phyloP scores from a whole-genome alignment of 2,113 vertebrate species.

The Podarcis muralis region DNA sequence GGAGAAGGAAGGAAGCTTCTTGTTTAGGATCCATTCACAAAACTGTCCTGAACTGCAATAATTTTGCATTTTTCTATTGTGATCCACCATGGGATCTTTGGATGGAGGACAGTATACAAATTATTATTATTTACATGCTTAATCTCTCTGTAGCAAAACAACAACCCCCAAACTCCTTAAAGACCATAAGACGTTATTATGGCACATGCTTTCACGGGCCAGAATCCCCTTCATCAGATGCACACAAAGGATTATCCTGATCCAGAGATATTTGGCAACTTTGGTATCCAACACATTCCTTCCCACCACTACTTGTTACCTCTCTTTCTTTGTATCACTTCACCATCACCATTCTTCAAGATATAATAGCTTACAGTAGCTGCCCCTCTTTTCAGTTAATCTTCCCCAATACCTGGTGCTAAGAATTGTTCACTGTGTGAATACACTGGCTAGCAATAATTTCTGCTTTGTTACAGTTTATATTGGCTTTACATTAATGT shows the following conservation, averaged over 20 bases:
- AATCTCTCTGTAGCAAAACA: too few relatives aligned
- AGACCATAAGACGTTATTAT: too few relatives aligned
- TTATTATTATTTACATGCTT: too few relatives aligned
- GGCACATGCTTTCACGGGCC: too few relatives aligned
- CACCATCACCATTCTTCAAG: background rate
- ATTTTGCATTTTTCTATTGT: too few relatives aligned
- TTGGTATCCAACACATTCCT: background rate
- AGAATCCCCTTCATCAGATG: too few relatives aligned
- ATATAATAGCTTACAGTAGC: background rate
- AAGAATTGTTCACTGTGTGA: background rate
- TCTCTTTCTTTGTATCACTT: background rate
- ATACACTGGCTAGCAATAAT: background rate
- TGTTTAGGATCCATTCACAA: background rate
- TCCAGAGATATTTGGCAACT: too few relatives aligned
- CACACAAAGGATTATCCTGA: too few relatives aligned
- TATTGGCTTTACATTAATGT: background rate
- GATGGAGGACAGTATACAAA: too few relatives aligned
- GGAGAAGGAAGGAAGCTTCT: background rate
- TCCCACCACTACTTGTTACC: background rate
- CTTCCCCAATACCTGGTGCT: background rate
- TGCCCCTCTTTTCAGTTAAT: background rate
- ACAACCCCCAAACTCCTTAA: too few relatives aligned
- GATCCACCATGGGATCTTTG: too few relatives aligned
- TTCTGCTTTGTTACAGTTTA: background rate
- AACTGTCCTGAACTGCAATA: too few relatives aligned